These are phyloP conservation scores for Caenorhabditis panamensis DNA, from an alignment of 2,888 invertebrate species.

Conservation along the genomic window DNA sequence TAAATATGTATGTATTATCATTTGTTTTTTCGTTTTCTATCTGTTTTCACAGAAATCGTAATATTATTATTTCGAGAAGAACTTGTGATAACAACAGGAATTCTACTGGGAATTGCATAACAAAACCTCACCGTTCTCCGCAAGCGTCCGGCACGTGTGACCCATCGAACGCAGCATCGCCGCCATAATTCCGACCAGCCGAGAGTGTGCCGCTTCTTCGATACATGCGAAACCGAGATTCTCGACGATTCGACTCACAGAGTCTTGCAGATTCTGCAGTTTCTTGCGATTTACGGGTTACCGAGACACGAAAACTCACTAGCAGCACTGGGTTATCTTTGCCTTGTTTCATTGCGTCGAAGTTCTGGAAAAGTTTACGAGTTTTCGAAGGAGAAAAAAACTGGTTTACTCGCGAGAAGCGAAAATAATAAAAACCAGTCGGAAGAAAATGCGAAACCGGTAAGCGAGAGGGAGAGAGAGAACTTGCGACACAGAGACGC, in stretches of 20 bases:
- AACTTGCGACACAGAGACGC: not conserved
- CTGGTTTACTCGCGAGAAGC: not conserved
- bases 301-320: no score
- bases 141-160: conserved; percentile 22
- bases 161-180: conserved; percentile 23
- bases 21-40: no score
- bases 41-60: no score
- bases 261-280: conserved; percentile 46
- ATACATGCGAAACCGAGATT: conserved; percentile 19
- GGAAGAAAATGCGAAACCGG: not conserved
- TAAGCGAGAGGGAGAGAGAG: not conserved
- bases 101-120: no score
- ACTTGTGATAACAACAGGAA: no score
- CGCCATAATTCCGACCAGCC: conserved; percentile 3
- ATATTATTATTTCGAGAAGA: no score
- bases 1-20: no score
- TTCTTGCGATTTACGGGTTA: no score
- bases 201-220: conserved; percentile 24
- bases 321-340: conserved; percentile 6
- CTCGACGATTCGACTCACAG: conserved; percentile 37
- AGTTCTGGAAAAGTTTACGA: not conserved
- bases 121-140: conserved; percentile 26
- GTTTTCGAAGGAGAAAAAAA: not conserved
- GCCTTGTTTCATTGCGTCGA: conserved; percentile 5
- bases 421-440: not conserved